phyloP scores from a whole-genome alignment of 2,113 vertebrate species.

The Tonatia bakeri region DNA sequence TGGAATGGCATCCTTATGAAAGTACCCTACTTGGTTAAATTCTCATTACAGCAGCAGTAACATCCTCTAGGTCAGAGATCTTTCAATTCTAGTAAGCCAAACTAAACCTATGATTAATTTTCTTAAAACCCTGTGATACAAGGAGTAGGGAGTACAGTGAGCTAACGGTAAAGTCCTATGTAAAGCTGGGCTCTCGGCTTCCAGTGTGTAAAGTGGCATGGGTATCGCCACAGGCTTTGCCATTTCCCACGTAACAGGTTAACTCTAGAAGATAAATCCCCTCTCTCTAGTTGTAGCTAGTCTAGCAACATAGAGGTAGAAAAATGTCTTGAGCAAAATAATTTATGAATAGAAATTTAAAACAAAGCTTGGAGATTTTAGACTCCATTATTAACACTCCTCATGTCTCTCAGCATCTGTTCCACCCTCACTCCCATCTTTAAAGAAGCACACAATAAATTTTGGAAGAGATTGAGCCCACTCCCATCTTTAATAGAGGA shows the following conservation, averaged over 20 bases:
- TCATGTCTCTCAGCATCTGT: neutral
- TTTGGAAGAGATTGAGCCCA: neutral
- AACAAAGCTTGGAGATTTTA: neutral
- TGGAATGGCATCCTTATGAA: neutral
- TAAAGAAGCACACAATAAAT: neutral
- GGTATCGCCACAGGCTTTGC: neutral
- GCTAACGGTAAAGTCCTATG: neutral
- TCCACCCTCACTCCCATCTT: neutral
- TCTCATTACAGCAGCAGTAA: neutral
- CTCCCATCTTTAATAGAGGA: neutral
- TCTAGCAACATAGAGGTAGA: neutral
- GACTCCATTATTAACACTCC: neutral
- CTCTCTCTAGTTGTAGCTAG: neutral
- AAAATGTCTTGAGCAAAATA: conserved; percentile 16
- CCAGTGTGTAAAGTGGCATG: neutral
- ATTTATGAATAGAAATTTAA: neutral
- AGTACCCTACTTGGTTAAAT: neutral
- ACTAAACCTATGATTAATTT: neutral
- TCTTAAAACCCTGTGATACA: neutral
- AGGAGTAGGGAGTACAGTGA: neutral
- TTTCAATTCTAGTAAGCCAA: neutral
- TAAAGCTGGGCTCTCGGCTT: neutral
- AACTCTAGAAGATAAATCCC: neutral
- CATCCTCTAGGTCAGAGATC: neutral
- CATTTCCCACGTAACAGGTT: neutral